Conservation (phyloP, 2,113 vertebrate genomes). For the Alethe diademata region DNA sequence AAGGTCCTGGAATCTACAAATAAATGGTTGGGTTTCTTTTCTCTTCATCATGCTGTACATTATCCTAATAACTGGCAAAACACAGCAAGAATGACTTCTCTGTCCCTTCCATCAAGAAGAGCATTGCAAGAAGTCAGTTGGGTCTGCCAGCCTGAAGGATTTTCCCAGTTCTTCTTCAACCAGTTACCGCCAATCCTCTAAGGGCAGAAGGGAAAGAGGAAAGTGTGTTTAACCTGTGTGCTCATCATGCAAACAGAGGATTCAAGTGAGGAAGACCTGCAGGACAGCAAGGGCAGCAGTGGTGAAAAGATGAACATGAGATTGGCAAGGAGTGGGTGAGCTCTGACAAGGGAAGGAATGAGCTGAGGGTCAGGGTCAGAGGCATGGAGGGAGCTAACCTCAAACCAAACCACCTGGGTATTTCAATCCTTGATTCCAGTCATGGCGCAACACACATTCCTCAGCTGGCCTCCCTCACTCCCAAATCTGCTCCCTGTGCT, state of each 20-base stretch:
- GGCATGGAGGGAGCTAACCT: not conserved
- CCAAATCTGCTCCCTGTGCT: not conserved
- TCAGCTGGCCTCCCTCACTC: not conserved
- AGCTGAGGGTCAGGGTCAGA: not conserved
- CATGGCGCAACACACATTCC: not conserved
- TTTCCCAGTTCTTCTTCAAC: not conserved
- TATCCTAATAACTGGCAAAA: not conserved
- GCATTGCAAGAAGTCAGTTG: not conserved
- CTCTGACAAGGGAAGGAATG: not conserved
- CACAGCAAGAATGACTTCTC: not conserved
- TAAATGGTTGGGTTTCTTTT: not conserved
- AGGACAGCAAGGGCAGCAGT: not conserved
- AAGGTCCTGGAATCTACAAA: slow-evolving; percentile 21
- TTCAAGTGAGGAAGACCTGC: not conserved
- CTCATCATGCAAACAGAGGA: not conserved
- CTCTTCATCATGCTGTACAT: not conserved
- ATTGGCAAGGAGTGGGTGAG: not conserved
- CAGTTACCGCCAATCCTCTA: not conserved
- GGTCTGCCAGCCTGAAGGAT: not conserved
- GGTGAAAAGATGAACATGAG: not conserved
- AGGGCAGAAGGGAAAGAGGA: not conserved
- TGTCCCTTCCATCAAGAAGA: not conserved
- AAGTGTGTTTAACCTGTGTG: not conserved
- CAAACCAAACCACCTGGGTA: not conserved
- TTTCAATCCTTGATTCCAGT: not conserved